These are phyloP conservation scores for Ridgeia piscesae DNA, from an alignment of 1,140 invertebrate species.

Conservation along the genomic window DNA sequence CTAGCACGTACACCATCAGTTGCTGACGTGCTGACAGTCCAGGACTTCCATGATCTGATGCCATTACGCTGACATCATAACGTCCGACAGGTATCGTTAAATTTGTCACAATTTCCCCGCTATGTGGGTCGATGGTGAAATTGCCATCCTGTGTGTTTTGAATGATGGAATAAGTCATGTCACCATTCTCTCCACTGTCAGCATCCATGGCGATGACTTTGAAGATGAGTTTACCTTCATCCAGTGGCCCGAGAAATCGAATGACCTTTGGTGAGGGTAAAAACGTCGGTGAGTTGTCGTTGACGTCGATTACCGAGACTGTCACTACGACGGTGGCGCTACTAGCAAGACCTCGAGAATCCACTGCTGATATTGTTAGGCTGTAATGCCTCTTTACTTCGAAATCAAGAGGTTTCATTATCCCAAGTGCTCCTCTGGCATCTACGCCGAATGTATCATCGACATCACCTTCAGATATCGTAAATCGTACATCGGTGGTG, in stretches of 20 bases:
- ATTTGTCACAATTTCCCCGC: neutral
- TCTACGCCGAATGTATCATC: neutral
- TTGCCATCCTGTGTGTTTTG: neutral
- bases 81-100: neutral
- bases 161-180: slow-evolving; percentile 68
- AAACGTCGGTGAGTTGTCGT: slow-evolving; percentile 68
- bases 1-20: neutral
- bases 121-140: neutral
- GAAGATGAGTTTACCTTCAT: slow-evolving; percentile 79
- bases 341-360: neutral
- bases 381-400: neutral
- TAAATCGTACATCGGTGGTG: neutral
- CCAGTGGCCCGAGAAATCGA: neutral
- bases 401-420: slow-evolving; percentile 9
- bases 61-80: neutral
- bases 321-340: neutral
- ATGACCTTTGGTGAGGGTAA: slow-evolving; percentile 20
- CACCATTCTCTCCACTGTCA: slow-evolving; percentile 72
- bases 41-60: neutral
- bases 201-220: slow-evolving; percentile 64
- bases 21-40: neutral
- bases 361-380: neutral
- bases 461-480: neutral
- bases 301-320: slow-evolving; percentile 23
- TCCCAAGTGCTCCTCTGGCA: neutral